A percentile compares a stretch with the other conserved stretches of the same genome.
Conservation (phyloP, 2,888 invertebrate species). For the Spialia ferax region DNA sequence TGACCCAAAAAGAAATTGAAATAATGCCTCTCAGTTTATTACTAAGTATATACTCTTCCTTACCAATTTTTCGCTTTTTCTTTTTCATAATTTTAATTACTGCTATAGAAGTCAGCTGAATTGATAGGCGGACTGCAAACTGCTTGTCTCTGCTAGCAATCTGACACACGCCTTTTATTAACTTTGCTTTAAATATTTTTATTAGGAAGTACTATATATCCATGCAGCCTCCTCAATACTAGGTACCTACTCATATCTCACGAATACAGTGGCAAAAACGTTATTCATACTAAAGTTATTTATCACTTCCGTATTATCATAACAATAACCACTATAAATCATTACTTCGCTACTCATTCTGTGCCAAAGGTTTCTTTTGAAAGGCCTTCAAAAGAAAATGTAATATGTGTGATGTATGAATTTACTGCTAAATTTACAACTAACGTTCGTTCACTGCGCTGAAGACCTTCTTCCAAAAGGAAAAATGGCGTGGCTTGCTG, state of each 20-base stretch:
- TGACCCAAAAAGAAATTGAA: too few relatives aligned
- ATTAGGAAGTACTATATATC: background rate
- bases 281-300: conserved; percentile 8
- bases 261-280: background rate
- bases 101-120: too few relatives aligned
- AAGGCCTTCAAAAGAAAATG: conserved; percentile 1
- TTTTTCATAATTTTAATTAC: too few relatives aligned
- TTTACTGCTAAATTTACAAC: conserved; percentile 4
- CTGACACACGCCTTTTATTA: too few relatives aligned
- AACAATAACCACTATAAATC: conserved; percentile 8
- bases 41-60: too few relatives aligned
- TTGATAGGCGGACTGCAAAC: too few relatives aligned
- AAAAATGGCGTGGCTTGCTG: background rate
- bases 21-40: too few relatives aligned
- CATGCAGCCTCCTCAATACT: background rate
- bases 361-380: conserved; percentile 2
- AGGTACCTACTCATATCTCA: background rate
- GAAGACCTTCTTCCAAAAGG: background rate
- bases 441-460: background rate
- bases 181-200: background rate
- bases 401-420: conserved; percentile 9
- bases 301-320: conserved; percentile 20
- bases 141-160: too few relatives aligned
- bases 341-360: conserved; percentile 9
- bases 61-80: too few relatives aligned